Base-by-base conservation (phyloP, 2,113 vertebrate genomes). In the Hoplias malabaricus region DNA sequence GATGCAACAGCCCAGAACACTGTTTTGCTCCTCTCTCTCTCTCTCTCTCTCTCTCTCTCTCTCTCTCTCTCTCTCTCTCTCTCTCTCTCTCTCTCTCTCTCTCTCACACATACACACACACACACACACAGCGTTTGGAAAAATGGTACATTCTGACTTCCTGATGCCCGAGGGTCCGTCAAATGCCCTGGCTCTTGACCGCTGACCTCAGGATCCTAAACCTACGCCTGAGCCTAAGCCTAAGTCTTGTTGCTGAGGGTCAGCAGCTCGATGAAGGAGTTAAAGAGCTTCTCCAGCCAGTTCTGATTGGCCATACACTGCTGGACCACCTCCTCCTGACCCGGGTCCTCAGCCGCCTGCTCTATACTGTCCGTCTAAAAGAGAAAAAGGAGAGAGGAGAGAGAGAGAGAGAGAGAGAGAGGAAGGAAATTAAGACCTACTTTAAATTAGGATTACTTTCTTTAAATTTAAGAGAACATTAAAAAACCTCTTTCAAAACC, bases 281-380 rank as follows among this genome's bases (percentile, higher is more conserved):
- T 93, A 50, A 95, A 95, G 43, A 96, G 94, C 68, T 91, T 94
- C 79, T 96, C 95, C 67, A 95, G 88, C 95, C 95, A 96, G 2
- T 92, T 91, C 84, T 95, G 94, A 87, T 96, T 96, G 34, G 94
- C 92, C 95, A 96, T 96, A 79, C 95, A 96, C 89, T 95, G 95
- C 90, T 96, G 95, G 42, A 96, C 95, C 78, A 96, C 95, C 85
- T 96, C 95, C 89, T 96, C 95, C 89, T 96, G 95, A 0, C 95
- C 95, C 5, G 95, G 91, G 88, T 96, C 95, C 76, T 95, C 95
- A 0, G 92, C 91, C 0, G 93, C 93, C 72, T 95, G 94, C 87
- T 96, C 93, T 19, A 95, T 93, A 69, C 92, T 95, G 85, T 93
- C 92, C 46, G 95, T 96, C 95, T 96, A 91, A 66, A 4, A 31